Conservation (phyloP, 1,140 invertebrate genomes). For the Aphaenogaster floridana region DNA sequence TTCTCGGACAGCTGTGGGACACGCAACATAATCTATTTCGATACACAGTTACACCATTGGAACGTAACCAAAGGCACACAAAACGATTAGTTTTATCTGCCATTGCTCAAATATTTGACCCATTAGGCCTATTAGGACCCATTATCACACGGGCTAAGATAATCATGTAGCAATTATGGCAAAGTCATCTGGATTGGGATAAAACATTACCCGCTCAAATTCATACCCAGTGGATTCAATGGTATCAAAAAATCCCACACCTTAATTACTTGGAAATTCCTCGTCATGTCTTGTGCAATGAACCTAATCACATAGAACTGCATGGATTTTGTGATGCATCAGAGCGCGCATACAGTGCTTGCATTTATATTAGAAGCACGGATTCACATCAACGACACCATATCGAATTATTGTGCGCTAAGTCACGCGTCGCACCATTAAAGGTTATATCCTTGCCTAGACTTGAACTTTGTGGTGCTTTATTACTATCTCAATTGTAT, state of each 20-base stretch:
- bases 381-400: too few relatives aligned
- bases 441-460: too few relatives aligned
- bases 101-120: conserved; percentile 27
- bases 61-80: neutral
- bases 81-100: neutral
- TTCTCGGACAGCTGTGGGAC: neutral
- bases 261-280: neutral
- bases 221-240: neutral
- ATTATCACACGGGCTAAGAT: neutral
- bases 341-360: too few relatives aligned
- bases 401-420: too few relatives aligned
- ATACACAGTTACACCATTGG: neutral
- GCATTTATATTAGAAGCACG: too few relatives aligned
- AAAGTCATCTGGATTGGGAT: neutral
- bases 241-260: neutral
- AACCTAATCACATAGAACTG: too few relatives aligned
- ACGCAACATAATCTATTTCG: neutral
- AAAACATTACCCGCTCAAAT: neutral
- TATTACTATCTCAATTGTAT: too few relatives aligned
- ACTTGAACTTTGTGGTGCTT: too few relatives aligned
- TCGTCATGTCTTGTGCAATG: neutral
- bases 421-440: too few relatives aligned
- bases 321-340: too few relatives aligned
- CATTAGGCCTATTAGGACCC: neutral
- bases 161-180: conserved; percentile 18